Evolutionary conservation across 2,888 invertebrate genomes (phyloP).

Genomic region (Hypselothyrea guttata): DNA sequence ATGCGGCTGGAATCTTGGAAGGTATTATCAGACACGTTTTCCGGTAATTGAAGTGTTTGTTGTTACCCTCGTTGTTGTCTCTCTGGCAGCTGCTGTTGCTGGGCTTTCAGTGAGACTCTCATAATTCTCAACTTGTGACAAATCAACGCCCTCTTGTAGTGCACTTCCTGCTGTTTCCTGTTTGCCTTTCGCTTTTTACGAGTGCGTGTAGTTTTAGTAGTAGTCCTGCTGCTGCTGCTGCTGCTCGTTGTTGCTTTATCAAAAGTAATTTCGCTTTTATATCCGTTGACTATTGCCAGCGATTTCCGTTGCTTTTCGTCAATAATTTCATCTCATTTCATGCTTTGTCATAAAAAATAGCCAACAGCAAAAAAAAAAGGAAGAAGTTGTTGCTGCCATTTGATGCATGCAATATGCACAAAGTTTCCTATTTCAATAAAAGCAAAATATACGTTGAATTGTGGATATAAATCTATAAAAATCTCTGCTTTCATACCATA

Average conservation of each 20-base stretch:
- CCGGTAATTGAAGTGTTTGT: constrained; percentile 76
- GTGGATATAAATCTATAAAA: constrained; percentile 70
- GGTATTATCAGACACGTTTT: constrained; percentile 79
- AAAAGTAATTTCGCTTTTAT: constrained; percentile 77
- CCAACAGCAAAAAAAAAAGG: constrained; percentile 48
- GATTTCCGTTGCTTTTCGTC: constrained; percentile 71
- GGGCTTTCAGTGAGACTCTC: constrained; percentile 43
- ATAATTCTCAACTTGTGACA: constrained; percentile 73
- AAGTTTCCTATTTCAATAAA: constrained; percentile 75
- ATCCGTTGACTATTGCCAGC: constrained; percentile 76
- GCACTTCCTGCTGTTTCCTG: constrained; percentile 58
- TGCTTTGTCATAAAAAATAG: constrained; percentile 72
- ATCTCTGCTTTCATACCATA: constrained; percentile 66
- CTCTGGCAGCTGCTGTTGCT: constrained; percentile 56
- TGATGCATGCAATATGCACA: constrained; percentile 76
- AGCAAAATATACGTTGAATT: constrained; percentile 42
- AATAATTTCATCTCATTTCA: constrained; percentile 77
- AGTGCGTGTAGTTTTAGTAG: constrained; percentile 55
- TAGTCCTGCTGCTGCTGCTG: constrained; percentile 28
- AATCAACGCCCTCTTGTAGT: constrained; percentile 77
- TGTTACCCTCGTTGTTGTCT: constrained; percentile 31
- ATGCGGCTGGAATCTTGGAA: constrained; percentile 36
- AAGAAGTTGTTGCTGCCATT: constrained; percentile 55
- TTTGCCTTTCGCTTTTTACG: constrained; percentile 32
- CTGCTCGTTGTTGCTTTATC: constrained; percentile 63